A percentile compares a stretch with the other conserved stretches of the same genome.
phyloP scores from a whole-genome alignment of 2,888 invertebrate species.

The Chouioia cunea region DNA sequence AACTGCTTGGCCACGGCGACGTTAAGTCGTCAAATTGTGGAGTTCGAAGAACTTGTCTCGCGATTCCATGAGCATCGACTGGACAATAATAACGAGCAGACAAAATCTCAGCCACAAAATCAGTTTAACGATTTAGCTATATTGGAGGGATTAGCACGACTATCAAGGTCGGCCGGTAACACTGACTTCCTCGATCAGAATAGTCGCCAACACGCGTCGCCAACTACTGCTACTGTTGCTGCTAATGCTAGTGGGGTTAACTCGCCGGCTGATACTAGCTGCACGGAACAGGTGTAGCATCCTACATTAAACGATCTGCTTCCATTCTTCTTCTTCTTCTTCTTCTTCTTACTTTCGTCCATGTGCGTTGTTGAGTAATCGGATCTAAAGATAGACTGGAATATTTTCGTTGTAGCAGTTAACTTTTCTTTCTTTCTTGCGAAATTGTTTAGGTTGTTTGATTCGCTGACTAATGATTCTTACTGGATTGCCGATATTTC shows the following conservation, averaged over 20 bases:
- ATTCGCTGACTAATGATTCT: no score
- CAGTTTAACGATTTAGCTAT: conserved; percentile 25
- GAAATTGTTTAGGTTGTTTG: no score
- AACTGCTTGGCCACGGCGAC: no score
- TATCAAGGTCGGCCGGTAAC: conserved; percentile 29
- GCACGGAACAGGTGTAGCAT: no score
- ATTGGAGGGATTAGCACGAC: conserved; percentile 32
- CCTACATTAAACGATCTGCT: no score
- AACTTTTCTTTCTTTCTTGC: no score
- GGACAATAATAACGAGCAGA: conserved; percentile 19
- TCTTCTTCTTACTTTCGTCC: no score
- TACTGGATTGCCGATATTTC: no score
- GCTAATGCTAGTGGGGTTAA: neutral
- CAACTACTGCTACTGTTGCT: neutral
- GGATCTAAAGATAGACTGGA: no score
- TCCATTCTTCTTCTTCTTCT: no score
- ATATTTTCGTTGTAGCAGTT: no score
- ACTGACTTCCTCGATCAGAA: conserved; percentile 30
- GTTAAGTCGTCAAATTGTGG: conserved; percentile 63
- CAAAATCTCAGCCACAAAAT: conserved; percentile 19
- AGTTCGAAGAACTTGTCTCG: conserved; percentile 67
- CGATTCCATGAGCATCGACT: conserved; percentile 52
- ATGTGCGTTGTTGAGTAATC: no score
- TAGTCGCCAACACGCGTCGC: conserved; percentile 8
- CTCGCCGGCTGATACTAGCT: neutral